Percentiles rank a stretch among this genome's conserved stretches.
phyloP scores from a whole-genome alignment of 2,888 invertebrate genomes.

The Latheticus oryzae region DNA sequence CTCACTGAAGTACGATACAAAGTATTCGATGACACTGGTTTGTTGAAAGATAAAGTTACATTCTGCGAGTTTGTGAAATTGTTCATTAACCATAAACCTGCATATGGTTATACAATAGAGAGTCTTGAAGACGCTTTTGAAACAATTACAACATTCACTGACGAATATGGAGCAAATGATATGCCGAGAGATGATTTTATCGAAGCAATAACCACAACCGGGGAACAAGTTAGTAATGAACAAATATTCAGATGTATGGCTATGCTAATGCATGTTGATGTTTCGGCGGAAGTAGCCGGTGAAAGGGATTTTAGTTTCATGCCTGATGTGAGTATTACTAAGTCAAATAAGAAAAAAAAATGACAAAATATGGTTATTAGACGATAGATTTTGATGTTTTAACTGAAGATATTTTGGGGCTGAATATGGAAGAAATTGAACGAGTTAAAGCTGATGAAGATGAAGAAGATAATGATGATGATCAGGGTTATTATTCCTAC shows the following conservation, averaged over 20 bases:
- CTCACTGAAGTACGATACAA: constrained; percentile 70
- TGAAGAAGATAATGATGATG: constrained; percentile 7
- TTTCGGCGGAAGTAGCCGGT: constrained; percentile 15
- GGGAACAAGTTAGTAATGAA: constrained; percentile 51
- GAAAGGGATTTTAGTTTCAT: constrained; percentile 53
- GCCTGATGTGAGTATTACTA: constrained; percentile 53
- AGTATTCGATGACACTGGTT: constrained; percentile 66
- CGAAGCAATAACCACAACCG: constrained; percentile 52
- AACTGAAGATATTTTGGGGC: constrained; percentile 67
- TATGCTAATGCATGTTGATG: constrained; percentile 49
- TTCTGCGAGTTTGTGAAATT: constrained; percentile 76
- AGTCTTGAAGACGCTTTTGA: constrained; percentile 68
- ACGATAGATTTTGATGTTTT: constrained; percentile 65
- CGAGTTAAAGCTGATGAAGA: constrained; percentile 26
- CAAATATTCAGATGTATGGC: constrained; percentile 53
- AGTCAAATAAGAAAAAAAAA: constrained; percentile 6
- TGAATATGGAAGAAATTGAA: constrained; percentile 61
- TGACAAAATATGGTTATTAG: constrained; percentile 55
- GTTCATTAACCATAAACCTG: constrained; percentile 76
- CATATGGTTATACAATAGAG: constrained; percentile 67
- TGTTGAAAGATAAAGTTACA: constrained; percentile 69
- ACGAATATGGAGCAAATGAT: constrained; percentile 38
- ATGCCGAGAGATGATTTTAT: constrained; percentile 52
- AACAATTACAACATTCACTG: constrained; percentile 50
- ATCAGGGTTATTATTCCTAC: neutral